These are phyloP conservation scores for Sylvilagus bachmani DNA, from an alignment of 2,113 vertebrate genomes.

Conservation along the genomic window DNA sequence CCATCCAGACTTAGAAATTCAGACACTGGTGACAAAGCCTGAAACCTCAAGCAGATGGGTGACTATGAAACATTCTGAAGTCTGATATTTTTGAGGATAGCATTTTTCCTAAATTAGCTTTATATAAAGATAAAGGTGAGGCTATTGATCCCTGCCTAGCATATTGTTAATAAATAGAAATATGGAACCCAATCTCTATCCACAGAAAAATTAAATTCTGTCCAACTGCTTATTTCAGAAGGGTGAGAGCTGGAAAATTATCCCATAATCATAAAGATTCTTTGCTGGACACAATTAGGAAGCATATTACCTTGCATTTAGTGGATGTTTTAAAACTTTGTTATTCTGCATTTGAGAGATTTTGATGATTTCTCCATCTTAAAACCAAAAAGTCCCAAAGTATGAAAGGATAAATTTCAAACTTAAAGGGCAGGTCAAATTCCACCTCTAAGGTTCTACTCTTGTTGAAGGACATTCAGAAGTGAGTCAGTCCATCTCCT, in stretches of 20 bases:
- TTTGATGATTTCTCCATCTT: neutral
- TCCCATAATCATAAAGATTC: slow-evolving; percentile 63
- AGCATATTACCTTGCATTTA: neutral
- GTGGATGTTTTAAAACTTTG: slow-evolving; percentile 45
- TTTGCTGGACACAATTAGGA: slow-evolving; percentile 49
- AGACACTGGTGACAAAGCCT: neutral
- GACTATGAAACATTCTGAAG: neutral
- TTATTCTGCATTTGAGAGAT: slow-evolving; percentile 3
- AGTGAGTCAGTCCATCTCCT: neutral
- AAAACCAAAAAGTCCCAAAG: neutral
- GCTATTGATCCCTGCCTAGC: neutral
- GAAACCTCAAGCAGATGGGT: neutral
- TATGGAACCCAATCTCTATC: neutral
- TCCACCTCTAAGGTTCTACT: neutral
- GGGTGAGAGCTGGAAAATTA: slow-evolving; percentile 41
- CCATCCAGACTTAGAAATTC: neutral
- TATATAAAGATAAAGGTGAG: neutral
- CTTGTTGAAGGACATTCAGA: neutral
- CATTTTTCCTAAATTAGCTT: slow-evolving; percentile 1
- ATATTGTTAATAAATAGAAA: neutral
- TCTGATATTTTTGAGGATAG: neutral
- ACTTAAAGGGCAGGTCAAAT: slow-evolving; percentile 4
- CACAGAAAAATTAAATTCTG: slow-evolving; percentile 26
- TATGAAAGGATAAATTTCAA: slow-evolving; percentile 6
- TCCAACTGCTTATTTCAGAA: slow-evolving; percentile 68